A percentile compares a stretch with the other conserved stretches of the same genome.
Evolutionary conservation across 2,888 invertebrate genomes (phyloP).

Genomic region (Drosophila paramelanica): DNA sequence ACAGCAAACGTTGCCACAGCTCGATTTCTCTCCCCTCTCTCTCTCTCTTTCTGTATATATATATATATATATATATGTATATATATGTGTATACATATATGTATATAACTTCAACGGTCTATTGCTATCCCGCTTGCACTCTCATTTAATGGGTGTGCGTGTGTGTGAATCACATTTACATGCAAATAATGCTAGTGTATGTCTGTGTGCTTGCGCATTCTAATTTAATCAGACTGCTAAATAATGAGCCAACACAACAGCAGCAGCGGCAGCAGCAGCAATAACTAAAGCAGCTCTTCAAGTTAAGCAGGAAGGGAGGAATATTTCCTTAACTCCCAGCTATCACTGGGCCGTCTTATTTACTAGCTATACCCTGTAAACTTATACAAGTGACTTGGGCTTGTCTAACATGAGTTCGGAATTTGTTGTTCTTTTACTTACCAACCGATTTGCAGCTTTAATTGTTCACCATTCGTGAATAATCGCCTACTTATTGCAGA

Average conservation of each 20-base stretch:
- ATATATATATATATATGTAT: too few relatives aligned
- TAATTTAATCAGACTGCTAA: constrained; percentile 78
- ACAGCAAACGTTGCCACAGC: constrained; percentile 45
- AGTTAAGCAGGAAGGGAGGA: constrained; percentile 38
- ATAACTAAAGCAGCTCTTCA: constrained; percentile 17
- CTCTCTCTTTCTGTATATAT: background rate
- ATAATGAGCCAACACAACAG: constrained; percentile 66
- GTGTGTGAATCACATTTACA: constrained; percentile 52
- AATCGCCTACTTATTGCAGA: too few relatives aligned
- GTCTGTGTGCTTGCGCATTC: constrained; percentile 50
- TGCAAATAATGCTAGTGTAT: constrained; percentile 50
- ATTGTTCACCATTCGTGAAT: too few relatives aligned
- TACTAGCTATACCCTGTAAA: constrained; percentile 38
- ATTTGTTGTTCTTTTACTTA: background rate
- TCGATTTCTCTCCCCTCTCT: constrained; percentile 2
- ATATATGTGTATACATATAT: too few relatives aligned
- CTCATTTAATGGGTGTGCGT: constrained; percentile 3
- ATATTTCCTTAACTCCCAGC: constrained; percentile 25
- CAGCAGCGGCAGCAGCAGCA: constrained; percentile 18
- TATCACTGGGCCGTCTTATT: constrained; percentile 49
- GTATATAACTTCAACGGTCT: constrained; percentile 4
- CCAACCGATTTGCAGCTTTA: too few relatives aligned
- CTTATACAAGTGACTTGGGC: background rate
- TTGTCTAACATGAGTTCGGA: background rate
- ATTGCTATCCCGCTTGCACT: constrained; percentile 8